Base-by-base conservation (phyloP, 2,888 invertebrate species). In the Aphodius sticticus region DNA sequence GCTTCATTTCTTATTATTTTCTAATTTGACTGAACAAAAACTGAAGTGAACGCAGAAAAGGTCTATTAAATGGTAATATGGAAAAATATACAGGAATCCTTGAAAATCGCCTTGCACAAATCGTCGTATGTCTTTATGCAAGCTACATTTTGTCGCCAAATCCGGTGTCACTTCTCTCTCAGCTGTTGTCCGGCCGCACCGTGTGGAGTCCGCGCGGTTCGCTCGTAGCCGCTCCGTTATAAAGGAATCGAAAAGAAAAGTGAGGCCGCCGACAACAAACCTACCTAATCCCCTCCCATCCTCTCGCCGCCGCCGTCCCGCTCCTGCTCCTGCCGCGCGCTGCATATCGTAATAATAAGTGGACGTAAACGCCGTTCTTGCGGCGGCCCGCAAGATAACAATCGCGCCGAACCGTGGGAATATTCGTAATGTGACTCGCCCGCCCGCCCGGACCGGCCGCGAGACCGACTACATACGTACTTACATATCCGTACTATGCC, bases 381-480 rank as follows among this genome's bases (percentile, higher is more conserved):
- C 74, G 74, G 37, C 36, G n/a, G 26, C 74, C 53, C 53, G 53
- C 77, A 53, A 78, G 80, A 78, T 76, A 81, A 81, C 81, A 81
- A 81, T 81, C 81, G 79, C 81, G 75, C 74, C 78, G 53, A 81
- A 77, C 81, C 81, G 81, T 81, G 81, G 81, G 81, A 81, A 81
- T 77, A 74, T 74, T 74, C 36, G 74, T 74, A 74, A 74, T 74
- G 74, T 74, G 74, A 37, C 74, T 74, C 74, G 74, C n/a, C 26
- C 37, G 74, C 37, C 36, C 26, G 53, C 7, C 53, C 9, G 53
- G 53, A 7, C 53, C 7, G 12, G 53, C 12, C 53, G 53, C 53
- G 7, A 0, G 53, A 26, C 26, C 26, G 26, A 26, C 26, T 53
- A 53, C 53, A 53, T 53, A 53, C 53, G 53, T 53, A 9, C 6